Conservation (phyloP, 2,797 vertebrate genomes). For the Sebastes steindachneri region DNA sequence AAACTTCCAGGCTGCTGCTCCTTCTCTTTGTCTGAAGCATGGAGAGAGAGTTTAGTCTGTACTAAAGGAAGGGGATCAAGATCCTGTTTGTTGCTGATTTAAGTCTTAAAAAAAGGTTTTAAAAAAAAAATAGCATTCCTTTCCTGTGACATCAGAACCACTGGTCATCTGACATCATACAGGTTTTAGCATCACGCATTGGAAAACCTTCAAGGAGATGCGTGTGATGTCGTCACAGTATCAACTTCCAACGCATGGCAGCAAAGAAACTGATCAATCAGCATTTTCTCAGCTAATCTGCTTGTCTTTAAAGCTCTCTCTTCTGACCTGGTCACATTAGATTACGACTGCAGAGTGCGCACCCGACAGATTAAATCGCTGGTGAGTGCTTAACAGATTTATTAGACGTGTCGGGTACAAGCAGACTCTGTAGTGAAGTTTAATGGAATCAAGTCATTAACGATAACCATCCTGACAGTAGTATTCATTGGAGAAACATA, state of each 20-base stretch:
- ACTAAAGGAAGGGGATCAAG: neutral
- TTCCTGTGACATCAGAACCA: neutral
- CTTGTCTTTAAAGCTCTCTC: slow-evolving; percentile 76
- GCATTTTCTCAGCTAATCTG: slow-evolving; percentile 86
- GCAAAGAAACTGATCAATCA: slow-evolving; percentile 66
- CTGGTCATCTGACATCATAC: slow-evolving; percentile 52
- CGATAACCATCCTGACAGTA: neutral
- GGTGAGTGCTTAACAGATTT: slow-evolving; percentile 52
- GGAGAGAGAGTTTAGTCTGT: slow-evolving; percentile 22
- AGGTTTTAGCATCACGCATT: slow-evolving; percentile 15
- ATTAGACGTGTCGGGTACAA: slow-evolving; percentile 30
- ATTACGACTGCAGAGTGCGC: slow-evolving; percentile 78
- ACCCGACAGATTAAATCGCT: slow-evolving; percentile 80
- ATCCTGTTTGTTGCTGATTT: neutral
- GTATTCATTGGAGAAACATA: neutral
- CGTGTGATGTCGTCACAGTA: slow-evolving; percentile 39
- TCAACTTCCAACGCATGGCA: slow-evolving; percentile 59
- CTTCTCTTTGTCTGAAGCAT: slow-evolving; percentile 50
- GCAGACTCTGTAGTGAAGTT: slow-evolving; percentile 7
- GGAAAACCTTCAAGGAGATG: slow-evolving; percentile 42
- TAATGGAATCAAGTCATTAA: slow-evolving; percentile 37
- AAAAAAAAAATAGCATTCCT: neutral
- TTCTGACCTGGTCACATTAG: slow-evolving; percentile 83
- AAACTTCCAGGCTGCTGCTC: slow-evolving; percentile 39
- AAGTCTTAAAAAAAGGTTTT: neutral